Base-by-base conservation (phyloP, 2,113 vertebrate species). In the Natator depressus region DNA sequence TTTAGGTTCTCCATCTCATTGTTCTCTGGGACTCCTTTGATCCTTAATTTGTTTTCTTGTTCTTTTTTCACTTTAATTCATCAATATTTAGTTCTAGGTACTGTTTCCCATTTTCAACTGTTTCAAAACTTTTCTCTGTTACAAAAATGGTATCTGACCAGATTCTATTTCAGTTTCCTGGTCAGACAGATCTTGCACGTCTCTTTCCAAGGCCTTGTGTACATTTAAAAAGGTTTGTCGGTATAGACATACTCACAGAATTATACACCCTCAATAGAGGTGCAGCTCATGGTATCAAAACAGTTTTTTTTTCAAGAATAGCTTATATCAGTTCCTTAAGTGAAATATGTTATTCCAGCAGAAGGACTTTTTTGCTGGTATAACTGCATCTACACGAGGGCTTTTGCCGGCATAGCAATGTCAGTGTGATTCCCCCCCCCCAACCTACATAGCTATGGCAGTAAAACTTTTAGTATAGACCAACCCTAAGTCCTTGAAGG, bases 81-180 rank as follows among this genome's bases (percentile, higher is more conserved):
- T 75, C 89, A 51, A 85, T 46, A 59, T 75, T 51, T 78, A 93
- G 20, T 29, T 92, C 75, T 76, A 80, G 22, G 25, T 88, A 76
- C 79, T 80, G 78, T 93, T 89, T 35, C 16, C 91, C 55, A 51
- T 89, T 88, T 93, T 57, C 38, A 35, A 88, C 6, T n/a, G 25
- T 89, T 95, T 84, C 93, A 89, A 94, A 95, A 89, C 50, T 86
- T 47, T 29, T 82, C 17, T 4, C 11, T 29, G 88, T 82, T 76
- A 29, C 75, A 93, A 95, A 96, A 95, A 35, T 6, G 6, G 7
- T 54, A 8, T 6, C 82, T 85, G 88, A 85, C 96, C 94, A 93
- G 75, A 46, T 46, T 47, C 76, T 79, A 91, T 27, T 84, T 72
- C 8, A 72, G 54, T 82, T 92, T 80, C 38, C 24, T 47, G 10